Evolutionary conservation across 1,140 invertebrate species (phyloP), one percentile per base, ranked within the genome.

Genomic region (Mycetomoellerius zeteki): DNA sequence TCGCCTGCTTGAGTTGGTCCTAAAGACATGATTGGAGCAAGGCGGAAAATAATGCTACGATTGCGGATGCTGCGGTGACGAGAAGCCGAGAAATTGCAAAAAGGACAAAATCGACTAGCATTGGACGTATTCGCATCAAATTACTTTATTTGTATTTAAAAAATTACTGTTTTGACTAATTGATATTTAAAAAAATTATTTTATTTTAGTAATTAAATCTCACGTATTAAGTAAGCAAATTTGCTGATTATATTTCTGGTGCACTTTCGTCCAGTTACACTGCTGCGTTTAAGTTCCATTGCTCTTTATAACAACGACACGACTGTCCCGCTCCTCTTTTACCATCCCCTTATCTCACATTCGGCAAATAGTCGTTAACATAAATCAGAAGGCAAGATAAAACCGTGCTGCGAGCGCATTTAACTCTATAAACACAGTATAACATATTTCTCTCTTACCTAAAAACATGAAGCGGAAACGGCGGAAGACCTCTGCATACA

Each of bases 291-390:
- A 69, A 8, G 16, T 56, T n/a, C n/a, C 27, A 52, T 37, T 43
- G 54, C 62, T 75, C n/a, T 58, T 73, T 73, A 8, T 37, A 84
- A 84, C 67, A 84, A 84, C 37, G 80, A 50, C 37, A 47, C 37
- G 80, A 75, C 69, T 84, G 54, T 84, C 80, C 56, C 69, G 67
- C 43, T 69, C 24, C 62, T 56, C 78, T 72, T 60, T 84, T 73
- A 84, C 69, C 69, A 62, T 50, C 80, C 12, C 58, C 80, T 84
- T 84, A 84, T 84, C 80, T 62, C 27, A 75, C 80, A 84, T 84
- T 84, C 80, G 80, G 80, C 56, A 84, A 84, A 84, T 84, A 84
- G 80, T 84, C 80, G 80, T 84, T 84, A 84, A 62, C 80, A 84
- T 84, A 84, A 84, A 84, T 84, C 80, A 84, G 54, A 73, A 84